Base-by-base conservation (phyloP, 2,888 invertebrate genomes). In the Spodoptera littoralis region DNA sequence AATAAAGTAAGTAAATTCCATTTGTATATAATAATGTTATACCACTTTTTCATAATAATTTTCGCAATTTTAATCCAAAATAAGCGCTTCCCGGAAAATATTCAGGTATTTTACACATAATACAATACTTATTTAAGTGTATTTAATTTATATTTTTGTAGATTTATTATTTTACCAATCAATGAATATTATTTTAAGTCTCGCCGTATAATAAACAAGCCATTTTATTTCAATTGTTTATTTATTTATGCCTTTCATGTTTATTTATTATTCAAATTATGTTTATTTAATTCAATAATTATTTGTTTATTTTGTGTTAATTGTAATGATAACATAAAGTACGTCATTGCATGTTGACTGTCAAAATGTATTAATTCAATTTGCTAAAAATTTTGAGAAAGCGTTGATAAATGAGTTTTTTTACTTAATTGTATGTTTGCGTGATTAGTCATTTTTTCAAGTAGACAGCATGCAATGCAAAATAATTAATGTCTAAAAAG, bases 401-500 rank as follows among this genome's bases (percentile, higher is more conserved):
- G 62, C 60, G 49, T 9, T 36, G 36, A 51, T 57, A 67, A 72
- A 72, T 64, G 11, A 65, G 22, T 64, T 69, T 70, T 64, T 50
- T 51, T 42, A 57, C 48, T 54, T 74, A 76, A 78, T 73, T 66
- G 57, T 77, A 42, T 70, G 61, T 76, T 83, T 65, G 64, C 73
- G 73, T 81, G 81, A 77, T 74, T 73, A 67, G 60, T 70, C 42
- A 52, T 68, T 46, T 68, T 61, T 70, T 59, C 48, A 66, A 63
- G 59, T 75, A 62, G 71, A 80, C 67, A 78, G 77, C 78, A 78
- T 83, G 80, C 65, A 74, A 73, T 77, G 62, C 61, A 65, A 66
- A 30, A 64, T 65, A 66, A 66, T 54, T 70, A 51, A 73, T 66
- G 51, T 54, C 1, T 50, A 18, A 12, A 64, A 62, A 65, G 42